Evolutionary conservation across 2,113 vertebrate species (phyloP), one percentile per base, ranked within the genome.

Genomic region (Suricata suricatta): DNA sequence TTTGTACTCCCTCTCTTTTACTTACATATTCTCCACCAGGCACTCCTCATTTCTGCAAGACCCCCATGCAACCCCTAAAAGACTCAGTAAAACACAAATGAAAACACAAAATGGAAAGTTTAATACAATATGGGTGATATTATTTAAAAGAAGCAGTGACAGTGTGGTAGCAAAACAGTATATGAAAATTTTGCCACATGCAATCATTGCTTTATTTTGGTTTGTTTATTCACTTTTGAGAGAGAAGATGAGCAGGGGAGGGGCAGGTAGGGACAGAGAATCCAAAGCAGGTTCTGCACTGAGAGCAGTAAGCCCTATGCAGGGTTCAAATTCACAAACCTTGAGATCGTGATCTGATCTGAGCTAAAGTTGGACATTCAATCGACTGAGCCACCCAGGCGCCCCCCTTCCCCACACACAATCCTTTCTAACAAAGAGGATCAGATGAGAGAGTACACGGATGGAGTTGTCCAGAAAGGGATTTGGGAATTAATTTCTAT

Each of bases 51-150:
- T 86, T 95, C 92, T 93, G 35, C 10, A 89, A 91, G 72, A 33
- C 38, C 81, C 14, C 74, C 23, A 15, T 33, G 68, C 87, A 77
- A 38, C 33, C 21, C 52, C 60, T 88, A 68, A 95, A 95, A 94
- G 85, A 5, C 15, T 94, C 69, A n/a, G 15, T 84, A 79, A 94
- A 96, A 80, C 14, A 92, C 50, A 92, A 91, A 88, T 76, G 87
- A 60, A 91, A 94, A 95, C 57, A 66, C 14, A 86, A 92, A 83
- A 81, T 88, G 87, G 31, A 31, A 89, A 74, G 90, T 89, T 92
- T 69, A 52, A 92, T 72, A 41, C 57, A 72, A 95, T 23, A 17
- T 31, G 3, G 47, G 38, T 31, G 7, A 64, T 82, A 52, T 54
- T 76, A n/a, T 50, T 82, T 64, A 21, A 80, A 77, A 86, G 64